phyloP scores from a whole-genome alignment of 2,113 vertebrate species.

The Marmota monax region DNA sequence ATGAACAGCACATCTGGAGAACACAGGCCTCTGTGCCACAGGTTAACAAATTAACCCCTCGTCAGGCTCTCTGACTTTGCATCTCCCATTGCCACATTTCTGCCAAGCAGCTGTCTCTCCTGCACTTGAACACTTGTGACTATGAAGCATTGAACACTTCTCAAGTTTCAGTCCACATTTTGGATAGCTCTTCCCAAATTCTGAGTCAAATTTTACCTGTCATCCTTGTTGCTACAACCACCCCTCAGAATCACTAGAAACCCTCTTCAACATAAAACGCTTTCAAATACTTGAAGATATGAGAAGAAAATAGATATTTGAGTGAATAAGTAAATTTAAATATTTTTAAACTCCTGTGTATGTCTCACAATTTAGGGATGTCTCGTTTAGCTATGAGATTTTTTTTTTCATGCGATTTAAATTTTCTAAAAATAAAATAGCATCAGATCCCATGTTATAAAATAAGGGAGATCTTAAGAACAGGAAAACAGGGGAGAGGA shows the following conservation, averaged over 20 bases:
- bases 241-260: neutral
- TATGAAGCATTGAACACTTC: neutral
- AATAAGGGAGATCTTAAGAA: neutral
- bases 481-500: neutral
- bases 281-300: conserved; percentile 19
- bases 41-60: neutral
- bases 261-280: neutral
- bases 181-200: neutral
- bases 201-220: neutral
- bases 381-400: neutral
- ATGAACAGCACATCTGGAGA: neutral
- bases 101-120: neutral
- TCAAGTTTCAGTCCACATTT: neutral
- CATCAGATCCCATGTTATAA: neutral
- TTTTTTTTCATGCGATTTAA: neutral
- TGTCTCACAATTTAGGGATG: neutral
- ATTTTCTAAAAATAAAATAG: neutral
- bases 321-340: conserved; percentile 22
- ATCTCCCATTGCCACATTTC: neutral
- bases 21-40: neutral
- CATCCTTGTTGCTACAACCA: neutral
- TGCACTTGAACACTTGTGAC: neutral
- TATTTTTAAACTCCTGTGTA: neutral
- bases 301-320: neutral
- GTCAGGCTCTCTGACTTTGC: neutral